These are phyloP conservation scores for Phymastichus coffea DNA, from an alignment of 1,140 invertebrate genomes.

Conservation along the genomic window DNA sequence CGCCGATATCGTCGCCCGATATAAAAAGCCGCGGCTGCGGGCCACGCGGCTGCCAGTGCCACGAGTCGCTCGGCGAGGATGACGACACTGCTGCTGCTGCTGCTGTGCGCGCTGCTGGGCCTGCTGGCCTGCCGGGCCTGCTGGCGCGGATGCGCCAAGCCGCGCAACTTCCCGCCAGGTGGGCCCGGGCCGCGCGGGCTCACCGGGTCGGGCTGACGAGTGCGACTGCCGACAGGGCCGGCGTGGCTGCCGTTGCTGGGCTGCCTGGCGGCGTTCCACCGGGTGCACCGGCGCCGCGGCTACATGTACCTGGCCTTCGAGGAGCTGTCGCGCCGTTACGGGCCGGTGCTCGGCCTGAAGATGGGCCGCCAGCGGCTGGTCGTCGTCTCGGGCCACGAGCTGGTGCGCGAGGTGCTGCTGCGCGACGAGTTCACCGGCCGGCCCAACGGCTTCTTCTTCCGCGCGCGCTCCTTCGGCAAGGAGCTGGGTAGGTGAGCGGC, in stretches of 20 bases:
- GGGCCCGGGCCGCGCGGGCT: constrained; percentile 17
- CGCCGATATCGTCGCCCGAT: too few relatives aligned
- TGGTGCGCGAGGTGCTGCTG: constrained; percentile 62
- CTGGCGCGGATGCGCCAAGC: constrained; percentile 45
- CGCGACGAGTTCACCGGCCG: constrained; percentile 69
- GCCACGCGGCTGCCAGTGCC: too few relatives aligned
- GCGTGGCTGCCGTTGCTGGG: constrained; percentile 55
- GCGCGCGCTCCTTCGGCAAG: constrained; percentile 64
- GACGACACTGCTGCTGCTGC: too few relatives aligned
- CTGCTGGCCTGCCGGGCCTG: too few relatives aligned
- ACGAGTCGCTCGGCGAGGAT: too few relatives aligned
- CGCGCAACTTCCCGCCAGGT: constrained; percentile 48
- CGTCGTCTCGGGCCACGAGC: constrained; percentile 62
- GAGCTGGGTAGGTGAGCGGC: constrained; percentile 57
- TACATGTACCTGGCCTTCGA: constrained; percentile 49
- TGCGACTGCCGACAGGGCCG: too few relatives aligned
- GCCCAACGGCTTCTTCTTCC: constrained; percentile 70
- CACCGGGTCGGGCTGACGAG: too few relatives aligned
- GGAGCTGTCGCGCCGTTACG: constrained; percentile 43
- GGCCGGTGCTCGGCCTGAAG: constrained; percentile 55
- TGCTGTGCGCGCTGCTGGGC: too few relatives aligned
- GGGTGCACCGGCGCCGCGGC: constrained; percentile 49
- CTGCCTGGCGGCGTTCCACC: constrained; percentile 53
- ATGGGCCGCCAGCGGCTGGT: constrained; percentile 63
- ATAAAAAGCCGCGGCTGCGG: too few relatives aligned